Base-by-base conservation (phyloP, 2,888 invertebrate genomes). In the Watsonalla binaria region DNA sequence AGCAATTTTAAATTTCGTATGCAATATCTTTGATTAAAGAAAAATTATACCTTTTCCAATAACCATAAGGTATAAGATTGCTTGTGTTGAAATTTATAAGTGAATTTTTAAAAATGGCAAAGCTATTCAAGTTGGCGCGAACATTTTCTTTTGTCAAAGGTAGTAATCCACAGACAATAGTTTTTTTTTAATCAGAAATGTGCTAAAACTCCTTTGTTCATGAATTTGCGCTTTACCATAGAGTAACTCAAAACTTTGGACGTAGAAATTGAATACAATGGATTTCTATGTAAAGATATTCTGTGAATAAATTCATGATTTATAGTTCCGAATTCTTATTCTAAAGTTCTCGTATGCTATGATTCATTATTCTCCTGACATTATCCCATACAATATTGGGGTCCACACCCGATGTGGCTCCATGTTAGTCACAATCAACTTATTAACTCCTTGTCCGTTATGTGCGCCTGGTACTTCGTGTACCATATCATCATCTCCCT, bases 141-240 rank as follows among this genome's bases (percentile, higher is more conserved):
- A 58, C 54, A 47, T 56, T 55, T n/a, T 67, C 70, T 60, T 62
- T 76, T 75, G 73, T 74, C 58, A 60, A 52, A 60, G 65, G 65
- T 76, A 11, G 42, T 42, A 78, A 76, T 78, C 76, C 72, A 62
- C 46, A 61, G 68, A 68, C 65, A 74, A 76, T 72, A 35, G 54
- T 56, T 68, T 67, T 71, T 70, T 73, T 67, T 60, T 62, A 55
- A 45, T 49, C 51, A 50, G 14, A 37, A 37, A 24, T 24, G 49
- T 49, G 56, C 58, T 57, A 58, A 59, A 57, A 53, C 11, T 47
- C 60, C 58, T 58, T 64, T 62, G 56, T 65, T 37, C 14, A 49
- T 46, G 54, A 61, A 57, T 68, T 62, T 57, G 63, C 57, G 54
- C 55, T 50, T 52, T 49, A 54, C 60, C 54, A 55, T 57, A 61